A percentile compares a stretch with the other conserved stretches of the same genome.
Evolutionary conservation across 2,888 invertebrate genomes (phyloP).

Genomic region (Acleris laterana): DNA sequence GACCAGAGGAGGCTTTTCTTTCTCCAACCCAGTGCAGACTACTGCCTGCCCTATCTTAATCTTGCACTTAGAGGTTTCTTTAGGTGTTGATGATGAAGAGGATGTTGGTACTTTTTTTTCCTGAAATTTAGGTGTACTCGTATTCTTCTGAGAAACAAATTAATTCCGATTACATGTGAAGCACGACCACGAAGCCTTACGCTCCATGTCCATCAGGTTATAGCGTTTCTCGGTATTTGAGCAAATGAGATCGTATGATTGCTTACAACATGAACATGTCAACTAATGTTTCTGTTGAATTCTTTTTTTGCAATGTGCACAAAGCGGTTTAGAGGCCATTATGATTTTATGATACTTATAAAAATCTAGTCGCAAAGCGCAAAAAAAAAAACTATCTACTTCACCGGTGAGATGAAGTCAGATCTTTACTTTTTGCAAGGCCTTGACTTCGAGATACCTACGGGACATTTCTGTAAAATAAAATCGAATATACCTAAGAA

Average conservation of each 20-base stretch:
- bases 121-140: conserved; percentile 1
- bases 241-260: conserved; percentile 2
- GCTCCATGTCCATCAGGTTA: conserved; percentile 2
- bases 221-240: conserved; percentile 3
- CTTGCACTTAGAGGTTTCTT: not conserved
- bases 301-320: not conserved
- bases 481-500: too few species aligned
- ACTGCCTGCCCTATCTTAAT: not conserved
- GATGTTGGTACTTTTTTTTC: not conserved
- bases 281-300: conserved; percentile 2
- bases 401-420: too few species aligned
- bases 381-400: too few species aligned
- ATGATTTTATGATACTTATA: not conserved
- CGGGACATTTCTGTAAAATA: too few species aligned
- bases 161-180: not conserved
- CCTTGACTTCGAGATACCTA: too few species aligned
- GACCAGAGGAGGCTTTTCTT: not conserved
- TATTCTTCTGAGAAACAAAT: not conserved
- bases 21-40: not conserved
- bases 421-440: too few species aligned
- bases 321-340: conserved; percentile 1
- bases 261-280: not conserved
- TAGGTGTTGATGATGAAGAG: not conserved
- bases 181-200: not conserved
- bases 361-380: too few species aligned